These are phyloP conservation scores for Plagodis dolabraria DNA, from an alignment of 2,888 invertebrate species.

Conservation along the genomic window DNA sequence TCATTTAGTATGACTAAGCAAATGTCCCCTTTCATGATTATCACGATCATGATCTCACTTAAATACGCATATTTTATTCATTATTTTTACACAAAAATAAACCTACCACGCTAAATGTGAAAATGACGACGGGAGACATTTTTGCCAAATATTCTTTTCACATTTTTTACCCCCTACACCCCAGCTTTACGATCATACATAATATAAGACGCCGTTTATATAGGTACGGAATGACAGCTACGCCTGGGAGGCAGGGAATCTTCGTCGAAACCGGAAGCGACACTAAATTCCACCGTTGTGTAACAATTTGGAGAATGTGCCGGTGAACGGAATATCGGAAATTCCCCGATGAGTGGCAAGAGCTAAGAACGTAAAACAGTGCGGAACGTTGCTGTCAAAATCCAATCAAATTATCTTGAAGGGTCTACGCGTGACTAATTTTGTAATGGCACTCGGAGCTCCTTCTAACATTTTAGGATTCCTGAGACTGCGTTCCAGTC, in stretches of 20 bases:
- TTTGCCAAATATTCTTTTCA: conserved; percentile 12
- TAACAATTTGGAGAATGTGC: conserved; percentile 37
- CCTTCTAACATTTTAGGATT: conserved; percentile 6
- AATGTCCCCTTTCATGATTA: too few species aligned
- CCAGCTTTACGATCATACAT: conserved; percentile 18
- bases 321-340: conserved; percentile 32
- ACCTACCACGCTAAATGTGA: not conserved
- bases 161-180: conserved; percentile 9
- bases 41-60: not conserved
- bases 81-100: too few species aligned
- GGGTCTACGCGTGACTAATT: conserved; percentile 17
- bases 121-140: too few species aligned
- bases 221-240: conserved; percentile 19
- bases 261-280: conserved; percentile 20
- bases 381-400: conserved; percentile 36
- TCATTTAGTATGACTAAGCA: too few species aligned
- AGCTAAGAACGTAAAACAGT: conserved; percentile 26
- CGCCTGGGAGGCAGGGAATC: conserved; percentile 11
- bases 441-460: conserved; percentile 9
- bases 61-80: too few species aligned
- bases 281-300: conserved; percentile 34
- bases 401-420: conserved; percentile 41
- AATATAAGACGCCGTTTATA: conserved; percentile 19
- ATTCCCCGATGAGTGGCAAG: conserved; percentile 28
- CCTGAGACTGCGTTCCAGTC: conserved; percentile 9